These are phyloP conservation scores for Drosophila pseudoobscura DNA, from an alignment of 1,140 invertebrate genomes.

Conservation along the genomic window DNA sequence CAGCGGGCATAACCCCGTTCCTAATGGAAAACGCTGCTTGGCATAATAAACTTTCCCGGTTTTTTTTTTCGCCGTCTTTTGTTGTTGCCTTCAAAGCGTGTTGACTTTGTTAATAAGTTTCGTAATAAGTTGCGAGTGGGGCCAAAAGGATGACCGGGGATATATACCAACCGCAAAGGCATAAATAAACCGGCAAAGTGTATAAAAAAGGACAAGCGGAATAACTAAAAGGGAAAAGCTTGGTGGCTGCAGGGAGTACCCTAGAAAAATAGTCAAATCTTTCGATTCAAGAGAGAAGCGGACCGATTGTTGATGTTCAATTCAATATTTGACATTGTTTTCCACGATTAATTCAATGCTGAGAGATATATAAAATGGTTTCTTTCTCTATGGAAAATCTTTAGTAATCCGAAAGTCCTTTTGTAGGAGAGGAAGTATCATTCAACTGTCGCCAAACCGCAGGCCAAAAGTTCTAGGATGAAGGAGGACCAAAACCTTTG, in stretches of 20 bases:
- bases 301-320: too few relatives aligned
- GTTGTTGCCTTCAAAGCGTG: slow-evolving; percentile 51
- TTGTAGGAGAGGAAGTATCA: slow-evolving; percentile 23
- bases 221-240: slow-evolving; percentile 36
- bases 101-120: slow-evolving; percentile 81
- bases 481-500: background rate
- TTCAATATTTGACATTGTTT: too few relatives aligned
- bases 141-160: slow-evolving; percentile 43
- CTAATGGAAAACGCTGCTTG: slow-evolving; percentile 69
- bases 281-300: too few relatives aligned
- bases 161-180: slow-evolving; percentile 56
- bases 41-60: slow-evolving; percentile 71
- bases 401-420: background rate
- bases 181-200: slow-evolving; percentile 62
- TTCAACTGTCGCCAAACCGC: slow-evolving; percentile 40
- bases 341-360: too few relatives aligned
- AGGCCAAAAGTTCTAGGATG: slow-evolving; percentile 29
- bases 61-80: slow-evolving; percentile 14
- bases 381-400: background rate
- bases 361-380: too few relatives aligned
- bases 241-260: slow-evolving; percentile 20
- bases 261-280: slow-evolving; percentile 1
- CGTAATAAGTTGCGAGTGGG: slow-evolving; percentile 64
- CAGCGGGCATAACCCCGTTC: slow-evolving; percentile 31
- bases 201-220: slow-evolving; percentile 44